phyloP scores from a whole-genome alignment of 2,888 invertebrate species.

The Lissonota sp. region DNA sequence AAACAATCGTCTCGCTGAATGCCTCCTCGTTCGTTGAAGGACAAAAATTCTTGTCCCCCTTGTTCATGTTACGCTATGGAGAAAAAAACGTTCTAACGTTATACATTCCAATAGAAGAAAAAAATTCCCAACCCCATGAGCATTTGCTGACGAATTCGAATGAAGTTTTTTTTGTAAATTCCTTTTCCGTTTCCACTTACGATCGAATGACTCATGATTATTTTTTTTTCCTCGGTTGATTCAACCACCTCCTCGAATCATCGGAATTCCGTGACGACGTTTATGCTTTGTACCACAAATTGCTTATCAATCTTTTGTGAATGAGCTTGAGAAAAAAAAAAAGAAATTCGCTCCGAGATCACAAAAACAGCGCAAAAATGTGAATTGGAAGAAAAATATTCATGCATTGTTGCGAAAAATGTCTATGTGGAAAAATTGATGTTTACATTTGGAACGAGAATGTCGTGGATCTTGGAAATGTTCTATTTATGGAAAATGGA shows the following conservation, averaged over 20 bases:
- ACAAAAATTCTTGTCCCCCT: background rate
- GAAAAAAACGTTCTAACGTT: constrained; percentile 23
- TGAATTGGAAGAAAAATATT: constrained; percentile 15
- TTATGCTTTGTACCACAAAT: background rate
- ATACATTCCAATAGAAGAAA: constrained; percentile 52
- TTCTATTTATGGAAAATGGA: background rate
- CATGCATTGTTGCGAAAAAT: constrained; percentile 56
- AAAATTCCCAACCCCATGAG: constrained; percentile 6
- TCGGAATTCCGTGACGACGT: constrained; percentile 19
- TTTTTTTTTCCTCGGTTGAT: constrained; percentile 11
- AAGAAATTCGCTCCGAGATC: constrained; percentile 10
- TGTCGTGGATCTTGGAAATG: background rate
- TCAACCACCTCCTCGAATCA: background rate
- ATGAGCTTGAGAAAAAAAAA: constrained; percentile 28
- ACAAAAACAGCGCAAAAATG: constrained; percentile 17
- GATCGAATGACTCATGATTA: constrained; percentile 25
- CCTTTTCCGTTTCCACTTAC: background rate
- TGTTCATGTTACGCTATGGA: constrained; percentile 51
- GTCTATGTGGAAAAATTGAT: constrained; percentile 53
- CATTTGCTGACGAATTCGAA: constrained; percentile 10
- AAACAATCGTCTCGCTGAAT: constrained; percentile 25
- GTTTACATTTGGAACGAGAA: constrained; percentile 40
- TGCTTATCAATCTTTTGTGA: constrained; percentile 13
- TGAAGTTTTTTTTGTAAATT: background rate
- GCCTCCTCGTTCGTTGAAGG: constrained; percentile 12